These are phyloP conservation scores for Bellardia pandia DNA, from an alignment of 2,888 invertebrate species.

Conservation along the genomic window DNA sequence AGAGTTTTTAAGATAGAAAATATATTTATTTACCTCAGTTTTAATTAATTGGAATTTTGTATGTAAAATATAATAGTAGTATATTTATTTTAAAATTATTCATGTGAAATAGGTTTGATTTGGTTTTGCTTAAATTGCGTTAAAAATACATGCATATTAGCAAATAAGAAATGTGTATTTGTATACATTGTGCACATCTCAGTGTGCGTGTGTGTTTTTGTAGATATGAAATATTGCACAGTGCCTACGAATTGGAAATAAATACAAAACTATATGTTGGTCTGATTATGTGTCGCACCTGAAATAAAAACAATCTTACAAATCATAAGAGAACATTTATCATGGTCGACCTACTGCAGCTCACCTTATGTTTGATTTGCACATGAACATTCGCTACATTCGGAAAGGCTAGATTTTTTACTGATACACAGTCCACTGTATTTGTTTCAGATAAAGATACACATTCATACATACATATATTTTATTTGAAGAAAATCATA, in stretches of 20 bases:
- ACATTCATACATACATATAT: slow-evolving; percentile 24
- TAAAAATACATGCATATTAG: slow-evolving; percentile 10
- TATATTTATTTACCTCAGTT: slow-evolving; percentile 16
- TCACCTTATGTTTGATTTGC: no score
- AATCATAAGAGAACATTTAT: no score
- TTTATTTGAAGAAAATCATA: slow-evolving; percentile 41
- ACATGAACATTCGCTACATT: no score
- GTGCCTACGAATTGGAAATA: no score
- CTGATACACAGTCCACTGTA: no score
- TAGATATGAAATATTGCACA: background rate
- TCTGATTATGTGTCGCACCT: no score
- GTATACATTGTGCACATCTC: background rate
- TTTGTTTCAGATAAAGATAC: no score
- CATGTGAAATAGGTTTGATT: slow-evolving; percentile 66
- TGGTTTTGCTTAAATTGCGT: slow-evolving; percentile 47
- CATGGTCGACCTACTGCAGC: no score
- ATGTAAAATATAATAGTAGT: slow-evolving; percentile 56
- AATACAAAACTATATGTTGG: no score
- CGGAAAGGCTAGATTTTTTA: no score
- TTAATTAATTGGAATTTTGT: slow-evolving; percentile 58
- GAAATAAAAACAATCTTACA: no score
- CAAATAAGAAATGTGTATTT: slow-evolving; percentile 14
- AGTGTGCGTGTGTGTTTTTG: background rate
- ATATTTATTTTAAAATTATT: slow-evolving; percentile 64
- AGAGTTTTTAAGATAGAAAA: background rate